Conservation (phyloP, 2,888 invertebrate genomes). For the Vanessa cardui region DNA sequence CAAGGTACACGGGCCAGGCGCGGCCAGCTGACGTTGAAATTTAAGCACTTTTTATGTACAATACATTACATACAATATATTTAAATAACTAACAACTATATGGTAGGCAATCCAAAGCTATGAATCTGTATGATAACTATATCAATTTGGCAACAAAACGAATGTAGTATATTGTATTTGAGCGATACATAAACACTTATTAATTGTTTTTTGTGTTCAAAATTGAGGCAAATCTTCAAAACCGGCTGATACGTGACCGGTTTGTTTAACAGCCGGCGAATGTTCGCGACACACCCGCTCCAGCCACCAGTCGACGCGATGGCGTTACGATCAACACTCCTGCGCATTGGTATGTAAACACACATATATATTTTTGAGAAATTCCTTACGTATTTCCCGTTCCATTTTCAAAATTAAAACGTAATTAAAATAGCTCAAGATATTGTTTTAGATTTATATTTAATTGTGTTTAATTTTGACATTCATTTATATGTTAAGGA, state of each 20-base stretch:
- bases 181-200: not conserved
- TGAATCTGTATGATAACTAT: no score
- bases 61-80: no score
- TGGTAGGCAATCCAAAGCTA: no score
- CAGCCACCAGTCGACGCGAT: slow-evolving; percentile 69
- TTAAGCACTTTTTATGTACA: no score
- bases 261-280: slow-evolving; percentile 52
- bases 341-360: slow-evolving; percentile 67
- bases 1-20: no score
- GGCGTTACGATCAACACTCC: slow-evolving; percentile 74
- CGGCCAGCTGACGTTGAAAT: no score
- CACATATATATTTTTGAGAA: not conserved
- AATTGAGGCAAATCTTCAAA: not conserved
- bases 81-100: no score
- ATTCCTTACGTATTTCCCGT: not conserved
- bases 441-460: not conserved
- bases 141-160: no score
- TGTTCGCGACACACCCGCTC: slow-evolving; percentile 45
- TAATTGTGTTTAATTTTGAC: not conserved
- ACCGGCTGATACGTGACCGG: slow-evolving; percentile 62
- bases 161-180: not conserved
- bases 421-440: not conserved
- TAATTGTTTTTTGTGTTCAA: not conserved
- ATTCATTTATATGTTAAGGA: slow-evolving; percentile 24
- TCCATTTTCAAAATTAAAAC: no score